Base-by-base conservation (phyloP, 2,113 vertebrate species). In the Cyanocitta stelleri region DNA sequence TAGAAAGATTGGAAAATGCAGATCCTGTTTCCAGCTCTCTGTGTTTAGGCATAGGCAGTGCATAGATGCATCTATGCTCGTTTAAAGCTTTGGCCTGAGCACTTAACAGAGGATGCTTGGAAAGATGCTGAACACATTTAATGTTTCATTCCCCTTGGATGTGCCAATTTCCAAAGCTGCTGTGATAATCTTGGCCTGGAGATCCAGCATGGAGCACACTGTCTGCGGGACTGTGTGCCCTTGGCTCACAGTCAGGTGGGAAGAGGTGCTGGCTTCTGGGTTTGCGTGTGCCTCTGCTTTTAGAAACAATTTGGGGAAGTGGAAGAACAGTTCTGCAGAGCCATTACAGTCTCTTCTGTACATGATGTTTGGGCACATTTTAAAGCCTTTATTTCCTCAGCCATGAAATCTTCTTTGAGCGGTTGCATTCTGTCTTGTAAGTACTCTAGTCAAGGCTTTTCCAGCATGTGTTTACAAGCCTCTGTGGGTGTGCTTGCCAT, bases 381-480 rank as follows among this genome's bases (percentile, higher is more conserved):
- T 93, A 87, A 81, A 97, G 90, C 58, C 64, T 77, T 93, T 77
- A 78, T 94, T 96, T 97, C 89, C 61, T 85, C 75, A 73, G 89
- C 72, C 39, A 85, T 46, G 43, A 90, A 94, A 85, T 89, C 68
- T 93, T 80, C 79, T 89, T 90, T 72, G 82, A 82, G 73, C 84
- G 64, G 94, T 75, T 84, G 46, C 87, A 82, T 97, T 95, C 94
- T 89, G 56, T 89, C 84, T 95, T 95, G 75, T 92, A 94, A 96
- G 90, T n/a, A 56, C 93, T 96, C 94, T 97, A 92, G 95, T 97
- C 96, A 95, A 91, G 86, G 96, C 44, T 96, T 94, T 97, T 90
- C 96, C 93, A 94, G 62, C 85, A 73, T 96, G 89, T 97, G 85
- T 97, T 97, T 98, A 97, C 94, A 97, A 97, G 95, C 87, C 92